Percentiles rank a stretch among this genome's conserved stretches.
These are phyloP conservation scores for Paralvinella palmiformis DNA, from an alignment of 1,140 invertebrate genomes.

Conservation along the genomic window DNA sequence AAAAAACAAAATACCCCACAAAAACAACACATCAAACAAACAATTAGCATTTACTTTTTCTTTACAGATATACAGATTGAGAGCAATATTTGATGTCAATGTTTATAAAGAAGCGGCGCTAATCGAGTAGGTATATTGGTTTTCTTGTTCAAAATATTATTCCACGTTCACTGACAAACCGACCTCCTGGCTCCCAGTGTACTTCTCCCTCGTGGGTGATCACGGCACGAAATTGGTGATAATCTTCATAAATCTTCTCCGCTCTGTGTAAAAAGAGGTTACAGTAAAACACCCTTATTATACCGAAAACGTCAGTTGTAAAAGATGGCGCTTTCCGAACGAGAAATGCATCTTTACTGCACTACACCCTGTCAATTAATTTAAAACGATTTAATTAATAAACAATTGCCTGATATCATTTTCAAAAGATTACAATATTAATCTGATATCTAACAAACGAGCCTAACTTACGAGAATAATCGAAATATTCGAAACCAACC, in stretches of 20 bases:
- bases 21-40: not conserved
- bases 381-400: too few relatives aligned
- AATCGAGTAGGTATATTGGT: not conserved
- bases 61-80: too few relatives aligned
- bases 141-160: not conserved
- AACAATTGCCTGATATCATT: too few relatives aligned
- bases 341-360: too few relatives aligned
- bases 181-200: constrained; percentile 22
- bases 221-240: constrained; percentile 16
- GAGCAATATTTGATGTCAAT: not conserved
- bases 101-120: not conserved
- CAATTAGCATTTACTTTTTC: not conserved
- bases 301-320: too few relatives aligned
- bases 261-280: constrained; percentile 11
- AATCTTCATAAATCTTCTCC: constrained; percentile 21
- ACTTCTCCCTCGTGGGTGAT: constrained; percentile 14
- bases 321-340: too few relatives aligned
- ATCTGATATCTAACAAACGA: too few relatives aligned
- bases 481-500: too few relatives aligned
- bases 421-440: too few relatives aligned
- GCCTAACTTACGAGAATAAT: too few relatives aligned
- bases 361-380: too few relatives aligned
- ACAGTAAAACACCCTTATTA: too few relatives aligned
- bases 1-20: not conserved
- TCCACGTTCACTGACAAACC: not conserved